Evolutionary conservation across 92 coral and sea anemone species (phyloP).

Genomic region (Phenganax subtilis): DNA sequence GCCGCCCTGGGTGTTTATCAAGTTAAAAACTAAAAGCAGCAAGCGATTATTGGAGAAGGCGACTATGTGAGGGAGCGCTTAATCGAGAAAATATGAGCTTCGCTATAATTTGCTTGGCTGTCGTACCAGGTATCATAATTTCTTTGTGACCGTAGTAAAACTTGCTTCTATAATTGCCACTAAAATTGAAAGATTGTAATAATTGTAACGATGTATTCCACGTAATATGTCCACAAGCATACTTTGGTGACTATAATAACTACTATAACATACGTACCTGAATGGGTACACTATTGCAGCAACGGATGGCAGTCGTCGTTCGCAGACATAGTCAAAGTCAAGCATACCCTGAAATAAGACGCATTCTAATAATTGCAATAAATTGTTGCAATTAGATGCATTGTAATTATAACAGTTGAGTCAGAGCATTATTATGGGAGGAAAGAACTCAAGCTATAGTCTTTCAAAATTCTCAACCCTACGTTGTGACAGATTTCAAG

Average conservation of each 20-base stretch:
- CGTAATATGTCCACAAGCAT: not conserved
- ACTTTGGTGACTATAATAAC: not conserved
- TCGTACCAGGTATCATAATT: slow-evolving; percentile 94
- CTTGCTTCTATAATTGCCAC: slow-evolving; percentile 96
- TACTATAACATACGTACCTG: slow-evolving; percentile 48
- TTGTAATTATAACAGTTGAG: not conserved
- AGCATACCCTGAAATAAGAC: slow-evolving; percentile 74
- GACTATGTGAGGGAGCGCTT: too few species aligned
- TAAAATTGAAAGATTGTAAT: slow-evolving; percentile 13
- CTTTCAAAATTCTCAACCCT: too few species aligned
- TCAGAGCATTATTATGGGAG: not conserved
- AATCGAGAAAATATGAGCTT: too few species aligned
- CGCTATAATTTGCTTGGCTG: too few species aligned
- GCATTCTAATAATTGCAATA: not conserved
- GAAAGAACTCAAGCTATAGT: not conserved
- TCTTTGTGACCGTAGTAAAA: slow-evolving; percentile 96
- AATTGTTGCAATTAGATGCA: too few species aligned
- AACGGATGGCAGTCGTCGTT: slow-evolving; percentile 81
- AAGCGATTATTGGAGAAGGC: too few species aligned
- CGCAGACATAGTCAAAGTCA: slow-evolving; percentile 97
- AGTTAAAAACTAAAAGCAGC: too few species aligned
- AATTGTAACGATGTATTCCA: not conserved
- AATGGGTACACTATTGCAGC: slow-evolving; percentile 98
- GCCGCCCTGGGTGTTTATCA: too few species aligned
- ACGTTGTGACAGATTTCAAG: too few species aligned